Percentiles rank a stretch among this genome's conserved stretches.
Evolutionary conservation across 2,113 vertebrate genomes (phyloP).

Genomic region (Gnathonemus longibarbis): DNA sequence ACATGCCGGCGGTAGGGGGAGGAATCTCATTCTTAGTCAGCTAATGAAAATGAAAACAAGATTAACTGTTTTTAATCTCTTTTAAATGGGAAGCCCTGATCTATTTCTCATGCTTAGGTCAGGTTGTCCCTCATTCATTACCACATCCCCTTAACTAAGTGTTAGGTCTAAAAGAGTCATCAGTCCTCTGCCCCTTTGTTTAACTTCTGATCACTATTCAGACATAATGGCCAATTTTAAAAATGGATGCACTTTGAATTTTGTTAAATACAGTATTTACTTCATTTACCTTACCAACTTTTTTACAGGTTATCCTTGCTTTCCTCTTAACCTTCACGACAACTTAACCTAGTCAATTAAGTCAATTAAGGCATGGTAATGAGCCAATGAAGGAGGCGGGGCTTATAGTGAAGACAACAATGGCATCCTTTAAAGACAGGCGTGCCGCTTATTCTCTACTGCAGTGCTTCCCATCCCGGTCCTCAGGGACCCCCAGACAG

Average conservation of each 20-base stretch:
- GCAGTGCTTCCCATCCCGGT: not conserved
- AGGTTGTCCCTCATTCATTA: not conserved
- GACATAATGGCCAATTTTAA: not conserved
- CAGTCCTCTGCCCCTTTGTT: not conserved
- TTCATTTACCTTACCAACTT: not conserved
- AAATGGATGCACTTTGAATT: not conserved
- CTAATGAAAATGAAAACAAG: slow-evolving; percentile 24
- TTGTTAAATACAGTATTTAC: not conserved
- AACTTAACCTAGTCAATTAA: not conserved
- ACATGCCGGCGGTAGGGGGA: not conserved
- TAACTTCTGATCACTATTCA: not conserved
- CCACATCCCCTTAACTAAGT: not conserved
- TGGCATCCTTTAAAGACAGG: not conserved
- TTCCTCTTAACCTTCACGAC: not conserved
- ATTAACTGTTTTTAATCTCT: not conserved
- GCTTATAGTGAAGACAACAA: not conserved
- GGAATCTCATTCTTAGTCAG: not conserved
- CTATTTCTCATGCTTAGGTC: not conserved
- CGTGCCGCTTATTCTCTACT: not conserved
- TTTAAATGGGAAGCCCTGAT: not conserved
- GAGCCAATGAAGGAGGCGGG: not conserved
- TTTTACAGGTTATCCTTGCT: not conserved
- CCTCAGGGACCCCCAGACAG: not conserved
- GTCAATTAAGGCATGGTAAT: not conserved
- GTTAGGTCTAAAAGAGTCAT: not conserved